phyloP scores from a whole-genome alignment of 2,888 invertebrate species.

The Euplexia lucipara region DNA sequence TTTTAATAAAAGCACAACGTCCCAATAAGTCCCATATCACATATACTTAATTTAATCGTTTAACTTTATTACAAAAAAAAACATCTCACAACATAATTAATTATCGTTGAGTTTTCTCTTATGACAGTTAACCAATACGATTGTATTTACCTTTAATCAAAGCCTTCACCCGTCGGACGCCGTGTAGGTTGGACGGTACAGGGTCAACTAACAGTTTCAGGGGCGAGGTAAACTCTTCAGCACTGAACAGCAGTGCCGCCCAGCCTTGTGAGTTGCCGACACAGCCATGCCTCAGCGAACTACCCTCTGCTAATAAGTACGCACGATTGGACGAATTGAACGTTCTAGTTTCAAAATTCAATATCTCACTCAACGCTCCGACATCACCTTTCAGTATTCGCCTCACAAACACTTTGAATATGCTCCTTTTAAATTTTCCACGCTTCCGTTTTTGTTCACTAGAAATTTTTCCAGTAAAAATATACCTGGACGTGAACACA shows the following conservation, averaged over 20 bases:
- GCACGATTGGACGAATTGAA: constrained; percentile 84
- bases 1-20: too few relatives aligned
- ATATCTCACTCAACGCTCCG: constrained; percentile 84
- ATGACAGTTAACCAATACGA: background rate
- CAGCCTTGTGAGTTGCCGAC: constrained; percentile 73
- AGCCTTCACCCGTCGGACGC: constrained; percentile 85
- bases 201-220: constrained; percentile 85
- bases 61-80: too few relatives aligned
- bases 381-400: constrained; percentile 87
- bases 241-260: constrained; percentile 83
- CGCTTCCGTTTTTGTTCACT: constrained; percentile 79
- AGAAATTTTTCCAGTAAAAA: constrained; percentile 89
- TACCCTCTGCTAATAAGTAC: constrained; percentile 83
- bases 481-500: constrained; percentile 84
- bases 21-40: too few relatives aligned
- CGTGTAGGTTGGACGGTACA: constrained; percentile 83
- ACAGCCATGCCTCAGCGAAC: constrained; percentile 74
- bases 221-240: constrained; percentile 75
- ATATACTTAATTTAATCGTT: too few relatives aligned
- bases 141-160: constrained; percentile 84
- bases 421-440: constrained; percentile 77
- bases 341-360: constrained; percentile 85
- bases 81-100: background rate
- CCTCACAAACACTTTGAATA: constrained; percentile 87
- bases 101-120: background rate